Evolutionary conservation across 2,888 invertebrate species (phyloP).

Genomic region (Galeruca laticollis): DNA sequence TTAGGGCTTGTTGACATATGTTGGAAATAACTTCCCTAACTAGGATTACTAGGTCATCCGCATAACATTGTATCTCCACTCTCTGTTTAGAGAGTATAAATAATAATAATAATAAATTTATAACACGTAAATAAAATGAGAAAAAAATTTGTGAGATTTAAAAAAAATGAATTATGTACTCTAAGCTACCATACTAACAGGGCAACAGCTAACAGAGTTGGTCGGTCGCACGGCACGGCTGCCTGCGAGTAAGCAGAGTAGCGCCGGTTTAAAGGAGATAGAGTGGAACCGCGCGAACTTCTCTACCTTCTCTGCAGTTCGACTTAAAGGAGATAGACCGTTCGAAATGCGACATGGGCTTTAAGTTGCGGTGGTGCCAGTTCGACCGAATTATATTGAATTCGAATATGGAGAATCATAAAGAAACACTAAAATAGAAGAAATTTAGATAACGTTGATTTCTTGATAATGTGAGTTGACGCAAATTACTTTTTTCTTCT

Average conservation of each 20-base stretch:
- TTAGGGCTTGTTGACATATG: no score
- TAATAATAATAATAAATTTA: no score
- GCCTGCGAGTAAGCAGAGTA: constrained; percentile 37
- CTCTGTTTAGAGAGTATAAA: no score
- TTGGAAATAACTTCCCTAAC: no score
- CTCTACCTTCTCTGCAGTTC: constrained; percentile 17
- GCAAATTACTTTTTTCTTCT: no score
- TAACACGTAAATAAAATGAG: no score
- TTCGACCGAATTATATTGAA: constrained; percentile 5
- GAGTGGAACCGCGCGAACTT: constrained; percentile 35
- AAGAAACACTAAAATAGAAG: no score
- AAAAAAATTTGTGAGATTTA: no score
- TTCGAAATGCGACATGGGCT: constrained; percentile 37
- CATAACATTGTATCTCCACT: no score
- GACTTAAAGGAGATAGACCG: constrained; percentile 44
- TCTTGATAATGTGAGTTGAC: no score
- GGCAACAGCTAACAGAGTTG: constrained; percentile 41
- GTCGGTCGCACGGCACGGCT: constrained; percentile 49
- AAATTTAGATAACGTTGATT: no score
- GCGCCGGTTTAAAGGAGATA: constrained; percentile 56
- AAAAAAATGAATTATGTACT: neutral
- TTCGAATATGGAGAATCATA: neutral
- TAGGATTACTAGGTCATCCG: no score
- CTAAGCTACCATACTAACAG: constrained; percentile 5
- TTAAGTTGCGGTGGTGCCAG: constrained; percentile 39